Base-by-base conservation (phyloP, 2,797 vertebrate species). In the Rhyacichthys aspro region DNA sequence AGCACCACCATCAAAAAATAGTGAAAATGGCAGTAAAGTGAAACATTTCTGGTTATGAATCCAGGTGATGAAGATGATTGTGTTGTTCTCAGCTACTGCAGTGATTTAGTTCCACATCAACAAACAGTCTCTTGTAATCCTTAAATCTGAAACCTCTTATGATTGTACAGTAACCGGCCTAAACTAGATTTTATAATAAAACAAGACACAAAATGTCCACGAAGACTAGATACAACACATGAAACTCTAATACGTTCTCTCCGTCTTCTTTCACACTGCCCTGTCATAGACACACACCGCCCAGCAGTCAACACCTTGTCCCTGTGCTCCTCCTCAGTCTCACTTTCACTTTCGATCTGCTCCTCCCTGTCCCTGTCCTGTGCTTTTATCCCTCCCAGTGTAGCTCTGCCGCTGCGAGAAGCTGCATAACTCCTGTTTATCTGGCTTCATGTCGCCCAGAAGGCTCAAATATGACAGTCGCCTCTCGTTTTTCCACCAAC, bases 401-500 rank as follows among this genome's bases (percentile, higher is more conserved):
- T 60, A 58, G 38, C 44, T 62, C 47, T 60, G 44, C 28, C 36
- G 1, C 69, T 55, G 32, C 76, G 66, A 53, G 63, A 62, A 50
- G 78, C 71, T 70, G 68, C 62, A 72, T 84, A 68, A 86, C 85
- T 76, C 54, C 60, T 83, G 79, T 90, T 90, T 92, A 76, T 87
- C 77, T 79, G 73, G 70, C 70, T 83, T 82, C 74, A 82, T 86
- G 86, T 89, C 82, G 67, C 82, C 85, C 78, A 80, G 79, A 70
- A 84, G 83, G 76, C 78, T 83, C 64, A 84, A 87, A 88, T 81
- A 81, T 86, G 86, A 83, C 85, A 88, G 65, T 62, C 67, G 68
- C 64, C 55, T 66, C 72, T 43, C 49, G 60, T 61, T 5, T 48
- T 32, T 17, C 47, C 62, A 45, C 39, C 52, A 32, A 53, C 49